Base-by-base conservation (phyloP, 2,888 invertebrate species). In the Agrypnus murinus region DNA sequence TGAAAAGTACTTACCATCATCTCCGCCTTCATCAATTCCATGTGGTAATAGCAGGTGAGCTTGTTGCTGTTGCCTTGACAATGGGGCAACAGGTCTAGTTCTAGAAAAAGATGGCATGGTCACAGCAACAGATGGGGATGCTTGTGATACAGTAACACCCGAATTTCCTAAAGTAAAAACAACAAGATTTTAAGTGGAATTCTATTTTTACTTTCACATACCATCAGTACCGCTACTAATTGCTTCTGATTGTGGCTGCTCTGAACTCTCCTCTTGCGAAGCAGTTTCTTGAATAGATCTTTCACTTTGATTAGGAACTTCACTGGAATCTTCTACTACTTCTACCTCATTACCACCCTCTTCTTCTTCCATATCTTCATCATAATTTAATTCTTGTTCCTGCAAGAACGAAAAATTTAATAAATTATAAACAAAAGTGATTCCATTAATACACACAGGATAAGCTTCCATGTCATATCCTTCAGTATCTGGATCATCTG, bases 151-250 rank as follows among this genome's bases (percentile, higher is more conserved):
- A 36, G 82, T 83, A 60, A 83, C 78, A 50, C 79, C 80, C 53
- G 82, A 78, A 10, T 81, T 76, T 62, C 80, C 72, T 40, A 12
- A 17, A 69, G 6, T 15, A 55, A 32, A 53, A 32, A 31, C 12
- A 32, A 19, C n/a, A 17, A n/a, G 17, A 14, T 25, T 25, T 14
- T 50, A 36, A 46, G n/a, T 4, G 32, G 45, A 60, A n/a, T 14
- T n/a, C 1, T 34, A 14, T 17, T 34, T 57, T 40, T 25, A 43
- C n/a, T 15, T n/a, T 62, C 25, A 82, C 84, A 76, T 75, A 89
- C 90, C 89, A 78, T 92, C 92, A 15, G 91, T 90, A 78, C 92
- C 93, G 80, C 93, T 93, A 84, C 93, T 93, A 75, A 93, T 94
- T 60, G 93, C 91, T 81, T 94, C 88, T 0, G 88, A 88, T 69